These are phyloP conservation scores for Stictonetta naevosa DNA, from an alignment of 2,113 vertebrate species.

Conservation along the genomic window DNA sequence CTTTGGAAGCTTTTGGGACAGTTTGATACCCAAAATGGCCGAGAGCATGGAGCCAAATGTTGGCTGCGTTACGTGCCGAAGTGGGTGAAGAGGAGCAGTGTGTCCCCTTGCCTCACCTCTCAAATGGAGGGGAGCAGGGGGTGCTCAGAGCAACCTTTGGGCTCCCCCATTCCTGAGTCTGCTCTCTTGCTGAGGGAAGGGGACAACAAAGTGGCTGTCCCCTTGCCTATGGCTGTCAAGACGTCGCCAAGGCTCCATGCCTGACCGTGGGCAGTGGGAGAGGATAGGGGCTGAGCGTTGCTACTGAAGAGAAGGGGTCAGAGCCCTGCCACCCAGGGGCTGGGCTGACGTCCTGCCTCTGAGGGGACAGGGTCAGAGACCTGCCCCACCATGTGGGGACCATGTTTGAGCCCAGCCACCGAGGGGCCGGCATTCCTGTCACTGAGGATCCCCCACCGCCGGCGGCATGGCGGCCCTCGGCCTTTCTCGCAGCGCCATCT, in stretches of 20 bases:
- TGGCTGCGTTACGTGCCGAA: fast-evolving
- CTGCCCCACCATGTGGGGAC: too few species aligned
- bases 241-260: neutral
- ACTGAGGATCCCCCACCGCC: fast-evolving
- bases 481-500: slow-evolving; percentile 41
- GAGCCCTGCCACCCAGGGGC: neutral
- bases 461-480: neutral
- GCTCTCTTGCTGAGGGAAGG: neutral
- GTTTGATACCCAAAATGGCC: fast-evolving
- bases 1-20: neutral
- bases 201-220: too few species aligned
- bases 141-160: neutral
- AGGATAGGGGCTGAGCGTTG: neutral
- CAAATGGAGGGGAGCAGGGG: neutral
- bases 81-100: fast-evolving
- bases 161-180: neutral
- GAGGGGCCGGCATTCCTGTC: fast-evolving
- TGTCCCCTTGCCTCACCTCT: neutral
- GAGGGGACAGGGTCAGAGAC: neutral
- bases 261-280: fast-evolving
- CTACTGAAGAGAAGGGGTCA: neutral
- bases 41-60: fast-evolving
- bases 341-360: neutral
- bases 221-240: fast-evolving
- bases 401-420: neutral